Evolutionary conservation across 2,797 vertebrate genomes (phyloP), one percentile per base, ranked within the genome.

Genomic region (Oryzias sinensis): DNA sequence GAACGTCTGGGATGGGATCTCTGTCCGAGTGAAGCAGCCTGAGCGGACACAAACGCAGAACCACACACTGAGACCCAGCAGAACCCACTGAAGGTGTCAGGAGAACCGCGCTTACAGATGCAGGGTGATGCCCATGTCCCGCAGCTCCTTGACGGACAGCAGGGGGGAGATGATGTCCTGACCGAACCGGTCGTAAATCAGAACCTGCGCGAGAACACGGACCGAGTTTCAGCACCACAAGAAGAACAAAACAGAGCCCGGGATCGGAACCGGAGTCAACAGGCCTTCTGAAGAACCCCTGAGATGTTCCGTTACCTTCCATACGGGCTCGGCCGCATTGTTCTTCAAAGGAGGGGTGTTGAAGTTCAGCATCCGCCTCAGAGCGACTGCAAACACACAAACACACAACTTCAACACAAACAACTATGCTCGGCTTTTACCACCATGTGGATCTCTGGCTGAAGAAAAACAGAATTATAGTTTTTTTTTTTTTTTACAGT

Each of bases 161-260:
- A 99, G 91, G 14, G 97, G 97, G 59, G 96, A 99, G 83, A 99
- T 99, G 77, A 99, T 97, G 83, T 98, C 97, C 87, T 99, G 97
- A 17, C 97, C 97, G 77, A 97, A 96, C 70, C 96, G 90, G 83
- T 99, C 97, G 79, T 97, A 99, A 81, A 99, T 95, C 64, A 99
- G 91, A 74, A 99, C 94, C 96, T 98, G 79, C 3, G 56, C 27
- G 13, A 24, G 59, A 14, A 46, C n/a, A 56, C 13, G 13, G 2
- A 1, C 5, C n/a, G 25, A n/a, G 25, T 20, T 49, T 43, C 15
- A n/a, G 15, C 33, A 13, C 33, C 33, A 33, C 27, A 7, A 27
- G 5, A 27, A 27, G 27, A 27, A 33, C 20, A 22, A 22, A 22
- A 22, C 20, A 22, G 20, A 22, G 20, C 20, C 20, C 20, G 20